Evolutionary conservation across 2,888 invertebrate genomes (phyloP).

Genomic region (Drosophila kokeensis): DNA sequence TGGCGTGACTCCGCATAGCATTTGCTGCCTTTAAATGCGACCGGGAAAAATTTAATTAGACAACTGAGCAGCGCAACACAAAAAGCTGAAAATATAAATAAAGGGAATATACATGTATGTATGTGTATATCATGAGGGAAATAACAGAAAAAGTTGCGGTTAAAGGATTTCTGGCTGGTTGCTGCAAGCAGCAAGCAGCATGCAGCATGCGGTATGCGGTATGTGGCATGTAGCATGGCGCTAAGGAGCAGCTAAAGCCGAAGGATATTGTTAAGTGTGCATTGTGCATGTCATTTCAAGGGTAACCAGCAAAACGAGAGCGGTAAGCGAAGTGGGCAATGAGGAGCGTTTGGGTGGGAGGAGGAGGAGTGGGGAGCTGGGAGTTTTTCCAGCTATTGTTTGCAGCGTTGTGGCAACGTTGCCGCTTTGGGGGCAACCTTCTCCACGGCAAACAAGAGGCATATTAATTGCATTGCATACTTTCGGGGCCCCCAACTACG

Average conservation of each 20-base stretch:
- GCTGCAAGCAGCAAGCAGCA: slow-evolving; percentile 22
- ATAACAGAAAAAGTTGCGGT: slow-evolving; percentile 53
- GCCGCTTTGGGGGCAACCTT: slow-evolving; percentile 8
- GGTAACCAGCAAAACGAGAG: slow-evolving; percentile 56
- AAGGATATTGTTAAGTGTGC: slow-evolving; percentile 61
- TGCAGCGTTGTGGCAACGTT: slow-evolving; percentile 38
- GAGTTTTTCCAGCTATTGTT: slow-evolving; percentile 59
- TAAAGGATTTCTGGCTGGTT: slow-evolving; percentile 31
- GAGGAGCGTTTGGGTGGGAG: neutral
- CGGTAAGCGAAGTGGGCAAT: too few species aligned
- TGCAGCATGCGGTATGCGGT: slow-evolving; percentile 20
- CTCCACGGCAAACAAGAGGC: slow-evolving; percentile 48
- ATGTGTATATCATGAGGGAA: slow-evolving; percentile 32
- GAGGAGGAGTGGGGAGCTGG: slow-evolving; percentile 6
- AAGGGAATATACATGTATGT: neutral
- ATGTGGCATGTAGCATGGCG: slow-evolving; percentile 53
- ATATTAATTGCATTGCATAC: slow-evolving; percentile 80
- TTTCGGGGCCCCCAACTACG: slow-evolving; percentile 53
- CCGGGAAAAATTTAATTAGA: slow-evolving; percentile 75
- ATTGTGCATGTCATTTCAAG: slow-evolving; percentile 71
- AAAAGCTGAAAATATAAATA: neutral
- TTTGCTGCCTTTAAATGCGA: slow-evolving; percentile 70
- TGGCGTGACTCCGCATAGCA: slow-evolving; percentile 44
- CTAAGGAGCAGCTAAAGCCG: slow-evolving; percentile 47
- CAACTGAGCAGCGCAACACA: slow-evolving; percentile 56